Base-by-base conservation (phyloP, 2,888 invertebrate species). In the Fissipunctia ypsillon region DNA sequence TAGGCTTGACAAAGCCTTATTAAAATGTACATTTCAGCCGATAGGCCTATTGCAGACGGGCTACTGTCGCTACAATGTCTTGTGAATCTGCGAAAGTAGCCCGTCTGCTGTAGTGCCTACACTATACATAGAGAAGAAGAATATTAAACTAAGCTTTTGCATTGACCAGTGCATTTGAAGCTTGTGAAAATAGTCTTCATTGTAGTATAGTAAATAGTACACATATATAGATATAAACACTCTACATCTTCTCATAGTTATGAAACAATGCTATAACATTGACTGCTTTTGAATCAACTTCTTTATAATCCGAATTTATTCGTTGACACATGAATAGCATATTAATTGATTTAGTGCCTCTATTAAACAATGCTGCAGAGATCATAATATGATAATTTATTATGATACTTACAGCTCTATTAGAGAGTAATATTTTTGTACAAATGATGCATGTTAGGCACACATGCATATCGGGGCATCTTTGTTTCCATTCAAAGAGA, bases 1-100 rank as follows among this genome's bases (percentile, higher is more conserved):
- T 84, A 77, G 72, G 73, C 84, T 85, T 89, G 84, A 88, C 85
- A 88, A 87, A 86, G 76, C 84, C 85, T 88, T 88, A 88, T 90
- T 88, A 88, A 87, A 88, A 90, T 88, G 84, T 88, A 87, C 80
- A 82, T 84, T 85, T 84, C 69, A 80, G 68, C 65, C 52, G 22
- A 84, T 84, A 88, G 86, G 87, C 78, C 76, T 74, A 82, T 81
- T 76, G n/a, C 80, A 88, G 59, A 83, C 80, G 71, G 45, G 63
- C 78, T 72, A 70, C 75, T 69, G 25, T 61, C 14, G 10, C 14
- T n/a, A n/a, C n/a, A n/a, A n/a, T n/a, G n/a, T n/a, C n/a, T n/a
- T n/a, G n/a, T n/a, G n/a, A n/a, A n/a, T n/a, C n/a, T n/a, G n/a
- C n/a, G n/a, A n/a, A n/a, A n/a, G n/a, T n/a, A n/a, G n/a, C n/a